These are phyloP conservation scores for Pseudeuparius sepicola DNA, from an alignment of 2,888 invertebrate genomes.

Conservation along the genomic window DNA sequence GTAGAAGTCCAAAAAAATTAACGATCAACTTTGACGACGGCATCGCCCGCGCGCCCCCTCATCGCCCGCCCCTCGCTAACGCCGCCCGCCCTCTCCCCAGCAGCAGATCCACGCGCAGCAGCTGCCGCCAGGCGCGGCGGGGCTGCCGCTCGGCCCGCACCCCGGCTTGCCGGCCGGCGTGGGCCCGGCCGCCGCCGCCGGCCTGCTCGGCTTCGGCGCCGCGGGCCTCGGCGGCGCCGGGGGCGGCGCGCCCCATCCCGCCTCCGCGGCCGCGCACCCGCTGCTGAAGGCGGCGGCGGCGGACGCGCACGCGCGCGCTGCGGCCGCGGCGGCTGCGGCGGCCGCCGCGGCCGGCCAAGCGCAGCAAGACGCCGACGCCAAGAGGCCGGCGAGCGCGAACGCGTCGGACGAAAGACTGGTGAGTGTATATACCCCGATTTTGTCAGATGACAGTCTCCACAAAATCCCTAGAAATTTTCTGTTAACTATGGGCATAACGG, in stretches of 20 bases:
- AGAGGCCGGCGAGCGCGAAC: slow-evolving; percentile 36
- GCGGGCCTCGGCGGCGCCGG: slow-evolving; percentile 31
- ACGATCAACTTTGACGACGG: no score
- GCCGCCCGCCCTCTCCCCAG: slow-evolving; percentile 30
- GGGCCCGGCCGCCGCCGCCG: slow-evolving; percentile 30
- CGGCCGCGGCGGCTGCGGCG: slow-evolving; percentile 21
- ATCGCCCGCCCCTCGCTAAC: no score
- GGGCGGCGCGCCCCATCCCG: slow-evolving; percentile 31
- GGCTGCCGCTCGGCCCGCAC: slow-evolving; percentile 37
- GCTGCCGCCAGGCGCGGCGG: slow-evolving; percentile 37
- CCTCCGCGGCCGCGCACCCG: slow-evolving; percentile 33
- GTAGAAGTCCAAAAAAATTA: no score
- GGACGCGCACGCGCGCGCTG: slow-evolving; percentile 34
- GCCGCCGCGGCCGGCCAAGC: slow-evolving; percentile 21
- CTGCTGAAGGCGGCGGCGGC: slow-evolving; percentile 37
- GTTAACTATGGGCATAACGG: no score
- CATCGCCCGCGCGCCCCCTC: no score
- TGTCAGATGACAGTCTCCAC: no score
- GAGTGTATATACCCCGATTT: no score
- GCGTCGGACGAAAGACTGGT: slow-evolving; percentile 40
- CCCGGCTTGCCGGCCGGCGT: slow-evolving; percentile 38
- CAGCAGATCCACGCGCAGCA: slow-evolving; percentile 41
- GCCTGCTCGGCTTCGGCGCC: slow-evolving; percentile 30
- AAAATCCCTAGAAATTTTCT: no score
- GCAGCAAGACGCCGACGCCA: slow-evolving; percentile 32